These are phyloP conservation scores for Sprattus sprattus DNA, from an alignment of 2,113 vertebrate genomes.

Conservation along the genomic window DNA sequence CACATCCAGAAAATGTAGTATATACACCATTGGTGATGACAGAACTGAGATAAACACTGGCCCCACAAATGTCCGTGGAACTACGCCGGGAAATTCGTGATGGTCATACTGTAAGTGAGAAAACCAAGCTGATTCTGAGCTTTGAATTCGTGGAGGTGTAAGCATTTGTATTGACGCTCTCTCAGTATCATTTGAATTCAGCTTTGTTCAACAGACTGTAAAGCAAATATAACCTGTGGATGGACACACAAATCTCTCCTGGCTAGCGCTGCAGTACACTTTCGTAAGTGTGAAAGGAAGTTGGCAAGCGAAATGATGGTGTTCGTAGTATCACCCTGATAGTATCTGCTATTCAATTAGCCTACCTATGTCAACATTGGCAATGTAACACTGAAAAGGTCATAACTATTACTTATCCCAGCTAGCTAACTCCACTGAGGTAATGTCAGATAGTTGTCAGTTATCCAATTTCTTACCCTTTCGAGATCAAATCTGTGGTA, in stretches of 20 bases:
- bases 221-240: not conserved
- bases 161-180: not conserved
- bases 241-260: too few relatives aligned
- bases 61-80: constrained; percentile 91
- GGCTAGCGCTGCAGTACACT: constrained; percentile 22
- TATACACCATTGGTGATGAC: constrained; percentile 75
- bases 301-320: not conserved
- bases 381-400: not conserved
- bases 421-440: not conserved
- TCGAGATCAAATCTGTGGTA: constrained; percentile 82
- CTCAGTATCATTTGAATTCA: too few relatives aligned
- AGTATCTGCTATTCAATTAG: not conserved
- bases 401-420: not conserved
- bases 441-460: not conserved
- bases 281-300: not conserved
- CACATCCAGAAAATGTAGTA: constrained; percentile 72
- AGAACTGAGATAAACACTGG: constrained; percentile 80
- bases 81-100: constrained; percentile 91
- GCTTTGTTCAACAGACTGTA: not conserved
- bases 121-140: not conserved
- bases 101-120: constrained; percentile 86
- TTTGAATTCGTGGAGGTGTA: not conserved
- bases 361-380: not conserved
- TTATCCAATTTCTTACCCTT: constrained; percentile 68
- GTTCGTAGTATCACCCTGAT: too few relatives aligned